A percentile compares a stretch with the other conserved stretches of the same genome.
Conservation (phyloP, 2,797 vertebrate genomes). For the Allenopithecus nigroviridis region DNA sequence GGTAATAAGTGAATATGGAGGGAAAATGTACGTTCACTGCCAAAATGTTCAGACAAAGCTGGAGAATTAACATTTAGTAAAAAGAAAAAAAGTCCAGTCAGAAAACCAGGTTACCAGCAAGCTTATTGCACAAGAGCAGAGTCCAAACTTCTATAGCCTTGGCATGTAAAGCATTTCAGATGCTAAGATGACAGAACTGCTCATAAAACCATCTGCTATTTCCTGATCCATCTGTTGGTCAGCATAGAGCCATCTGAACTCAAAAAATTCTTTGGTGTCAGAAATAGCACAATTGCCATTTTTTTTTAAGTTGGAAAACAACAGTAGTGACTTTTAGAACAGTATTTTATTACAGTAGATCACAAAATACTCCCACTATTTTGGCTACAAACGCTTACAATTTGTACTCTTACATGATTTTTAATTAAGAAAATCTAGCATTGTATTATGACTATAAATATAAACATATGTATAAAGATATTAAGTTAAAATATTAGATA, state of each 20-base stretch:
- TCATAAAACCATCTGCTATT: slow-evolving; percentile 65
- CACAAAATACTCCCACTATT: background rate
- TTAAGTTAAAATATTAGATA: background rate
- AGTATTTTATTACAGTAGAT: background rate
- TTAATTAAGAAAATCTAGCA: background rate
- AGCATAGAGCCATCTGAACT: slow-evolving; percentile 20
- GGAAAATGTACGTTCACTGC: background rate
- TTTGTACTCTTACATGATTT: background rate
- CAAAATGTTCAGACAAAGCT: background rate
- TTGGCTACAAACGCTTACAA: background rate
- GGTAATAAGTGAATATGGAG: background rate
- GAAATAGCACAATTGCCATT: background rate
- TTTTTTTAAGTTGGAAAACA: background rate
- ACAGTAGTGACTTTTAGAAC: background rate
- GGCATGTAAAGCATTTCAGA: slow-evolving; percentile 35
- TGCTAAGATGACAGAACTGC: slow-evolving; percentile 46
- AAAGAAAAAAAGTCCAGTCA: background rate
- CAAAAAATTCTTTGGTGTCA: background rate
- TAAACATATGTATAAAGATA: background rate
- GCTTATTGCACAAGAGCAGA: background rate
- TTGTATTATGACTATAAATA: background rate
- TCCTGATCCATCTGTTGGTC: slow-evolving; percentile 68
- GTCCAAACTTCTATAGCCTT: slow-evolving; percentile 31
- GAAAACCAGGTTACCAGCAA: slow-evolving; percentile 11
- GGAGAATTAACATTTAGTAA: background rate